Base-by-base conservation (phyloP, 2,888 invertebrate species). In the Bugula neritina region DNA sequence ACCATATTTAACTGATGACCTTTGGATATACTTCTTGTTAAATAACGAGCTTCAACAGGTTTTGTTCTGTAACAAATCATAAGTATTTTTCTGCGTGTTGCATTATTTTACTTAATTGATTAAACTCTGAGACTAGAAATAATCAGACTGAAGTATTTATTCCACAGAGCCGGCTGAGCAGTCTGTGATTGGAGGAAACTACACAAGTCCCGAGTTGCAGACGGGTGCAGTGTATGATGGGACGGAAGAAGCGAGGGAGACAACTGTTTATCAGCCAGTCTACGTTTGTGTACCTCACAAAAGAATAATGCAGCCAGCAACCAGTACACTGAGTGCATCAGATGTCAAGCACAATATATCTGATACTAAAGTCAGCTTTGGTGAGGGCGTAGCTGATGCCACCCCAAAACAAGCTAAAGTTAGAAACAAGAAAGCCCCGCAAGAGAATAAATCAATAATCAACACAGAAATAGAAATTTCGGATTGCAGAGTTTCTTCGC, bases 181-280 rank as follows among this genome's bases (percentile, higher is more conserved):
- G n/a, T n/a, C 17, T 35, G 90, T 90, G 0, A 91, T 91, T 83
- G 91, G 91, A 17, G 91, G 91, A 0, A 88, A 89, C 83, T 91
- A 91, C 84, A 88, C 90, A 69, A 90, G 90, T 27, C 90, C 90
- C 0, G 91, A 91, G 83, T 91, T 91, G 81, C 88, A 90, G 72
- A 83, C 91, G 71, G 91, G 91, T 0, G 90, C 91, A 83, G 91
- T 91, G 1, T 90, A 91, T 80, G 90, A 90, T 81, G 90, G 90
- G 25, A 88, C 87, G 25, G 83, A 84, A 5, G 86, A 87, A 71
- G 88, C 88, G 74, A 86, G 88, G 1, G 82, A 84, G n/a, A 80
- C 81, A 54, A 70, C 25, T 54, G 2, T 70, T 3, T 70, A 70
- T 27, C 71, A 71, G 23, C 83, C 83, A 10, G 80, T 82, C 34